These are phyloP conservation scores for Parauchenoglanis ngamensis DNA, from an alignment of 2,797 vertebrate species.

Conservation along the genomic window DNA sequence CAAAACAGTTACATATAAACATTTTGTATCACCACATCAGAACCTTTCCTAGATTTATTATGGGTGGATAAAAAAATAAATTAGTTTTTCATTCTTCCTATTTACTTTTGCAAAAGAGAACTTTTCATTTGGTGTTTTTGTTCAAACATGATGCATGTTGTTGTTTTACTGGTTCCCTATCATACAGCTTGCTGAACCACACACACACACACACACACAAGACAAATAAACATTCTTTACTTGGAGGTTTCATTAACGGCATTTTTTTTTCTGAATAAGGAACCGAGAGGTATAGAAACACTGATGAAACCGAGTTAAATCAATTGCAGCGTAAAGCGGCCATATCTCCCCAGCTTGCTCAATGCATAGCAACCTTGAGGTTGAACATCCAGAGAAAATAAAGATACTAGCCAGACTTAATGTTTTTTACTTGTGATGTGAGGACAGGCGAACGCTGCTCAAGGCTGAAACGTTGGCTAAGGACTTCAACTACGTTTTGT, in stretches of 20 bases:
- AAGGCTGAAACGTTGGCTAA: too few relatives aligned
- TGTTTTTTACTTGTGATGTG: not conserved
- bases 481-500: too few relatives aligned
- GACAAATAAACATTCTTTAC: not conserved
- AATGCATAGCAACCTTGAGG: not conserved
- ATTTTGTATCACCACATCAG: constrained; percentile 8
- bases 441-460: not conserved
- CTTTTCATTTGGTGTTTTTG: not conserved
- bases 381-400: not conserved
- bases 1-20: not conserved
- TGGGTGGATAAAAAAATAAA: too few relatives aligned
- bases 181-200: not conserved
- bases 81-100: not conserved
- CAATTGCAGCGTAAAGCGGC: not conserved
- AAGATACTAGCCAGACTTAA: not conserved
- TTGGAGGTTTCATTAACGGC: not conserved
- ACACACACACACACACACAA: not conserved
- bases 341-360: not conserved
- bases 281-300: not conserved
- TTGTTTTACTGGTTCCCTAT: not conserved
- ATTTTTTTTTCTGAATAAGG: not conserved
- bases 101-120: not conserved
- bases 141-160: not conserved
- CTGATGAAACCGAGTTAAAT: constrained; percentile 2
- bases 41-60: not conserved